phyloP scores from a whole-genome alignment of 2,888 invertebrate genomes.

The Sarcophaga caerulescens region DNA sequence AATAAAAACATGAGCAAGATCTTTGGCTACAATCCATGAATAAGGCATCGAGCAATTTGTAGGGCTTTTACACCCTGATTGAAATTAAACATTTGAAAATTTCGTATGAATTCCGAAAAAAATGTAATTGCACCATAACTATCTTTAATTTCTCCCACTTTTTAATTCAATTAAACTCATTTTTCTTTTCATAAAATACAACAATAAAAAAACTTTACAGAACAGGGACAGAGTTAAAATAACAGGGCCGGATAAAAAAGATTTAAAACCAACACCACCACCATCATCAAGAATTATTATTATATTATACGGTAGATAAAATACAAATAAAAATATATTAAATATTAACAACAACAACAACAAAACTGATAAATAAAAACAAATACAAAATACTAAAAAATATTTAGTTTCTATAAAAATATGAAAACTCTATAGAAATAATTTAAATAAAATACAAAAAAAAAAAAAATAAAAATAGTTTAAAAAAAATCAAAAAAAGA shows the following conservation, averaged over 20 bases:
- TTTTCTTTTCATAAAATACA: not conserved
- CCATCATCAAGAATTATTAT: conserved; percentile 41
- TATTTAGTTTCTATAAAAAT: conserved; percentile 42
- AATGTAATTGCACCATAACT: not conserved
- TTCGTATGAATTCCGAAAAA: too few species aligned
- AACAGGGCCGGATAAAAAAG: conserved; percentile 54
- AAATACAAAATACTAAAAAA: conserved; percentile 7
- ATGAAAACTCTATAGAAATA: conserved; percentile 40
- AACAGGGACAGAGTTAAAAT: conserved; percentile 51
- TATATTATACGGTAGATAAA: not conserved
- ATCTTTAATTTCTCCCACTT: not conserved
- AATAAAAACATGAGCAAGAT: too few species aligned
- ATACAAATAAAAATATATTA: not conserved
- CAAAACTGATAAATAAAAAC: conserved; percentile 12
- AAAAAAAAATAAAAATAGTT: conserved; percentile 15
- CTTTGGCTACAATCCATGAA: too few species aligned
- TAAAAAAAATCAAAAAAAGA: conserved; percentile 26
- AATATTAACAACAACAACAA: conserved; percentile 26
- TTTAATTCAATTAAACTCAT: not conserved
- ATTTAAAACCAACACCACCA: conserved; percentile 60
- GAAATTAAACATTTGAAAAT: too few species aligned
- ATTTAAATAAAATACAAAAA: conserved; percentile 22
- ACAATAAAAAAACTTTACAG: not conserved
- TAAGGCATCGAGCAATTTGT: too few species aligned
- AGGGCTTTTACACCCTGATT: too few species aligned